Base-by-base conservation (phyloP, 2,113 vertebrate genomes). In the Agelaius phoeniceus region DNA sequence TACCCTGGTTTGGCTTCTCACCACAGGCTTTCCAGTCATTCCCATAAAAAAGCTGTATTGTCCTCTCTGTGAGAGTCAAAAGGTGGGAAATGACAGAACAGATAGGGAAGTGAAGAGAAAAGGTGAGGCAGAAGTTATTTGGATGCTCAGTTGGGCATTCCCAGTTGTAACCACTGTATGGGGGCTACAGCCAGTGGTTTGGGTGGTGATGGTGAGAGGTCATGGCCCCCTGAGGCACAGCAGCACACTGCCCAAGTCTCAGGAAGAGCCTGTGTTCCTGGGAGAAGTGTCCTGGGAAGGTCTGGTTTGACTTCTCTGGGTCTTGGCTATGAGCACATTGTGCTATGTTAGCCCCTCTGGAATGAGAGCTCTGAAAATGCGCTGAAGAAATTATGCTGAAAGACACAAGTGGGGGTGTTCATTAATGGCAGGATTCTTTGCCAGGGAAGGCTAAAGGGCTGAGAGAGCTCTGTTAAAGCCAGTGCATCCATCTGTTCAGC, bases 151-250 rank as follows among this genome's bases (percentile, higher is more conserved):
- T n/a, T 33, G 57, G n/a, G 9, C 39, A 35, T 43, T 43, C 27
- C 13, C 7, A 9, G 30, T 26, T 18, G 37, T 58, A 15, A 27
- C 22, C 23, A 7, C 75, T 27, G 13, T 17, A 12, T 13, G 4
- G 4, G n/a, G 52, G 31, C 24, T 24, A 3, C 59, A 33, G 28
- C 24, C 16, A 4, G 41, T 7, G n/a, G 3, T 37, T 68, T 33
- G 68, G 43, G 51, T 3, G 2, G 63, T 2, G 31, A 5, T 0
- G 2, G 37, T 1, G 3, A 37, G 11, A 0, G 2, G 21, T 33
- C 44, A 4, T 1, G 0, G 37, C 7, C 26, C 11, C 28, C 43
- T 0, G 23, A 26, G 33, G 20, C 49, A 37, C 18, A 1, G 0
- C 4, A 69, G 57, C 51, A 21, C 39, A 9, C 17, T 31, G 41